phyloP scores from a whole-genome alignment of 1,140 invertebrate species.

The Hydropsyche tenuis region DNA sequence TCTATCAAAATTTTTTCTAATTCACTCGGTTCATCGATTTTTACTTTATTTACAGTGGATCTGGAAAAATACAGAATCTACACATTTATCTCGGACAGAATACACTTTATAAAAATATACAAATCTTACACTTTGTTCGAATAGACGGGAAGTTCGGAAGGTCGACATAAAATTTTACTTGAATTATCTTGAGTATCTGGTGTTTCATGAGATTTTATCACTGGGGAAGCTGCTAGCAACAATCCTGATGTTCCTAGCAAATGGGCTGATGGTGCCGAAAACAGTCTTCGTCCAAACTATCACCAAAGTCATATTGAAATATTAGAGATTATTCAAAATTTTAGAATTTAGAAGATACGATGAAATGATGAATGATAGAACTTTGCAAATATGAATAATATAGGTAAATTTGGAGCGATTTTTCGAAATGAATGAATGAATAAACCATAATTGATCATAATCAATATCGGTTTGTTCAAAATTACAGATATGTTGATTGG shows the following conservation, averaged over 20 bases:
- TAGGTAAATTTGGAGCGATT: no score
- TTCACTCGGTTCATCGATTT: conserved; percentile 53
- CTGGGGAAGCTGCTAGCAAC: conserved; percentile 56
- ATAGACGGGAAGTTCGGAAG: conserved; percentile 65
- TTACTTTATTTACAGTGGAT: conserved; percentile 52
- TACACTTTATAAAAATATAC: background rate
- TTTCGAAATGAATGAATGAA: no score
- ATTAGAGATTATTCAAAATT: no score
- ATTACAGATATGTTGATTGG: no score
- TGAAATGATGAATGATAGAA: no score
- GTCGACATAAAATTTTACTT: conserved; percentile 55
- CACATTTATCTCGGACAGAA: conserved; percentile 5
- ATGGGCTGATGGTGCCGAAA: background rate
- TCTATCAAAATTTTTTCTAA: conserved; percentile 53
- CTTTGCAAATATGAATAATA: no score
- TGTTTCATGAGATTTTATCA: conserved; percentile 51
- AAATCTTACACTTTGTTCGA: conserved; percentile 53
- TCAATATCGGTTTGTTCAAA: no score
- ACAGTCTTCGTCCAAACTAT: conserved; percentile 59
- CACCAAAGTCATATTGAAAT: background rate
- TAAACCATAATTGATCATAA: no score
- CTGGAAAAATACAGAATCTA: conserved; percentile 49
- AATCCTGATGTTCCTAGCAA: conserved; percentile 55
- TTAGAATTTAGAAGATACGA: no score
- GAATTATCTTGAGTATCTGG: conserved; percentile 54